phyloP scores from a whole-genome alignment of 2,113 vertebrate species.

The Anhinga rufa region DNA sequence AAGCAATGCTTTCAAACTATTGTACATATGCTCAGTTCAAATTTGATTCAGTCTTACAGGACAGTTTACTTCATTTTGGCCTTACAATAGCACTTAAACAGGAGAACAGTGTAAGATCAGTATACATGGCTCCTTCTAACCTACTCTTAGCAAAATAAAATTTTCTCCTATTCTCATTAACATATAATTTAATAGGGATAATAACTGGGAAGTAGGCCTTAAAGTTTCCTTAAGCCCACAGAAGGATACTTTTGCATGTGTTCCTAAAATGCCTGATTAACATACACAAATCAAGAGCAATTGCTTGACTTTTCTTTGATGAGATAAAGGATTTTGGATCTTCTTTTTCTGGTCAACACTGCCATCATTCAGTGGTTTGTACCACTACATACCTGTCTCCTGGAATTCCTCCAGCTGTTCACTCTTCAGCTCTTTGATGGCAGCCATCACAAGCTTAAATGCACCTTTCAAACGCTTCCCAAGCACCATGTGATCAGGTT shows the following conservation, averaged over 20 bases:
- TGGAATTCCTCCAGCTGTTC: conserved; percentile 90
- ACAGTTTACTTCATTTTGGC: background rate
- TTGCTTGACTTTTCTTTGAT: background rate
- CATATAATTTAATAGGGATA: background rate
- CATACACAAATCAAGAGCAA: background rate
- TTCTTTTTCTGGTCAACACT: background rate
- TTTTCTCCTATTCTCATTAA: background rate
- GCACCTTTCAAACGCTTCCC: conserved; percentile 93
- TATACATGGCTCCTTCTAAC: background rate
- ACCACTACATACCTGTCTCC: conserved; percentile 75
- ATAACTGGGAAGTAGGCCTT: background rate
- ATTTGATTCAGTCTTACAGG: background rate
- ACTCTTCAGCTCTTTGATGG: conserved; percentile 88
- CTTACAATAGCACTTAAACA: background rate
- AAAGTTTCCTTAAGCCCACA: background rate
- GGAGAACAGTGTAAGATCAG: background rate
- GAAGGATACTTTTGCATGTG: background rate
- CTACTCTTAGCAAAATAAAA: background rate
- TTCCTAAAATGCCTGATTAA: background rate
- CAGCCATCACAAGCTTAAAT: conserved; percentile 84
- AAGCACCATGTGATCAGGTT: conserved; percentile 96
- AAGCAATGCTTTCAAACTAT: background rate
- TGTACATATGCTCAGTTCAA: background rate
- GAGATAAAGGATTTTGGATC: background rate
- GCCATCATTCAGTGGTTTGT: background rate